These are phyloP conservation scores for Craseonycteris thonglongyai DNA, from an alignment of 2,113 vertebrate genomes.

Conservation along the genomic window DNA sequence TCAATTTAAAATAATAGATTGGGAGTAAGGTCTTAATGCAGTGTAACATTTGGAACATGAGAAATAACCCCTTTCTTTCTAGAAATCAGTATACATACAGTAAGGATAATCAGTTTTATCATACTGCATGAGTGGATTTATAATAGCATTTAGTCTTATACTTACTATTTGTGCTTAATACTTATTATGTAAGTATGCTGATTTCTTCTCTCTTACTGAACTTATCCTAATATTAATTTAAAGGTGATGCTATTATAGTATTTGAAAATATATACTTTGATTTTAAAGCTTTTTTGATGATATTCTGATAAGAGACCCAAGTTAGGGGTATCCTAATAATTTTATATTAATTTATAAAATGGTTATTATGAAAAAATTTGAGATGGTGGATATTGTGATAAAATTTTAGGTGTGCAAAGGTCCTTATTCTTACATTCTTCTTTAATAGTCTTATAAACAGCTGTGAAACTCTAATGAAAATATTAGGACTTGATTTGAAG, in stretches of 20 bases:
- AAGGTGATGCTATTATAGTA: not conserved
- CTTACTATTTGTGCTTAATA: not conserved
- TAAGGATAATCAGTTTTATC: slow-evolving; percentile 72
- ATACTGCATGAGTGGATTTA: slow-evolving; percentile 44
- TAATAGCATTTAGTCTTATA: slow-evolving; percentile 32
- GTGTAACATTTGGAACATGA: slow-evolving; percentile 82
- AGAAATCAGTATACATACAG: slow-evolving; percentile 66
- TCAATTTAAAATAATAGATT: slow-evolving; percentile 82
- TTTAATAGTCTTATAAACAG: not conserved
- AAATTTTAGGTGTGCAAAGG: not conserved
- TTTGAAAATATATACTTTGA: not conserved
- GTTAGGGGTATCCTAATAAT: not conserved
- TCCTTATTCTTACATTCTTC: not conserved
- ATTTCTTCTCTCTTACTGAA: slow-evolving; percentile 28
- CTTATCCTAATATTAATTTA: slow-evolving; percentile 24
- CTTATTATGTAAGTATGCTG: slow-evolving; percentile 16
- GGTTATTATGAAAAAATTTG: slow-evolving; percentile 25
- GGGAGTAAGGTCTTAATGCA: slow-evolving; percentile 81
- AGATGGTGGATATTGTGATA: not conserved
- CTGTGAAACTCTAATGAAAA: not conserved
- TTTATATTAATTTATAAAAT: slow-evolving; percentile 18
- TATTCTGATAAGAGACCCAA: not conserved
- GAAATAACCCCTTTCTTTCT: slow-evolving; percentile 77
- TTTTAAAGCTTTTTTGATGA: not conserved
- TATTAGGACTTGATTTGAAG: not conserved